Evolutionary conservation across 2,113 vertebrate species (phyloP).

Genomic region (Ochotona princeps): DNA sequence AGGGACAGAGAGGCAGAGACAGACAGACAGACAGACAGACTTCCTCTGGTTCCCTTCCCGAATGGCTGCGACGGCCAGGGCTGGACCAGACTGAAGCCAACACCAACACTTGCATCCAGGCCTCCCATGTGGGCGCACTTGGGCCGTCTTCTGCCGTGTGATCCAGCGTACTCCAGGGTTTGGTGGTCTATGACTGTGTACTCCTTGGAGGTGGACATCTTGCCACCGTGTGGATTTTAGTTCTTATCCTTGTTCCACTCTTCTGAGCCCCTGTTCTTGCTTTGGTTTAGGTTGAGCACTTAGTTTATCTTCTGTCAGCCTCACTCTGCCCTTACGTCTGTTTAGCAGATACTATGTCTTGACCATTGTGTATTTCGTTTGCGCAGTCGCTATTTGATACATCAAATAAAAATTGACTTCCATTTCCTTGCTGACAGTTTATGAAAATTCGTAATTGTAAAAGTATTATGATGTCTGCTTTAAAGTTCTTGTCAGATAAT

Average conservation of each 20-base stretch:
- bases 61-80: no score
- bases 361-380: constrained; percentile 14
- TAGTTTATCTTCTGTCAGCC: background rate
- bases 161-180: background rate
- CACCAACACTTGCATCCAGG: no score
- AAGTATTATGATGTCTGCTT: constrained; percentile 33
- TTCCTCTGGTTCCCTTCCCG: no score
- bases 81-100: no score
- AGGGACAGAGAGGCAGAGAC: no score
- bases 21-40: no score
- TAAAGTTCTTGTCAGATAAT: constrained; percentile 3
- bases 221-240: background rate
- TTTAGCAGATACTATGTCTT: background rate
- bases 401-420: background rate
- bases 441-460: background rate
- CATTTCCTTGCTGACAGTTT: constrained; percentile 22
- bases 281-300: background rate
- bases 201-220: background rate
- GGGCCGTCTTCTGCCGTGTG: no score
- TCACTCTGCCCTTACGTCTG: background rate
- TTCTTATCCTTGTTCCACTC: background rate
- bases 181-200: background rate
- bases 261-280: background rate
- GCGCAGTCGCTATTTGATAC: background rate
- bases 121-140: no score